Percentiles rank a stretch among this genome's conserved stretches.
These are phyloP conservation scores for Beris morrisii DNA, from an alignment of 2,888 invertebrate species.

Conservation along the genomic window DNA sequence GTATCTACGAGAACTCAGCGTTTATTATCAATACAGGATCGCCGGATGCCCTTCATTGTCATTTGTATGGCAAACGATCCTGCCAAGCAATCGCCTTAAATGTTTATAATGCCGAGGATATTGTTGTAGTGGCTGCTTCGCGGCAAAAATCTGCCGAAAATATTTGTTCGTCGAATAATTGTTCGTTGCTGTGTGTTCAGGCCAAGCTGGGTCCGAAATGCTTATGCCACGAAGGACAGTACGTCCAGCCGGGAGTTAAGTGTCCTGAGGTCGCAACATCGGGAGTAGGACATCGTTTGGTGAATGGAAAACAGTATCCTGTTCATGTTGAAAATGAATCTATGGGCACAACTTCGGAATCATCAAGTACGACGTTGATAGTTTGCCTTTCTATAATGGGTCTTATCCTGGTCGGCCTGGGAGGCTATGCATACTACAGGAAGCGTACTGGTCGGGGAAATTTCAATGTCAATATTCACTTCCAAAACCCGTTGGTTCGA, in stretches of 20 bases:
- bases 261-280: conserved; percentile 46
- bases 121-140: conserved; percentile 61
- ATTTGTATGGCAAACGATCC: conserved; percentile 58
- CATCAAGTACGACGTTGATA: conserved; percentile 32
- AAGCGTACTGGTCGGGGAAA: conserved; percentile 58
- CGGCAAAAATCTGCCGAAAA: conserved; percentile 60
- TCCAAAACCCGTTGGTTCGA: conserved; percentile 55
- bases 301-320: background rate
- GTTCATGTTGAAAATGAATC: background rate
- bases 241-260: conserved; percentile 48
- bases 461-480: conserved; percentile 55
- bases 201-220: conserved; percentile 58
- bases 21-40: conserved; percentile 67
- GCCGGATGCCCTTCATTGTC: conserved; percentile 63
- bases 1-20: conserved; percentile 74
- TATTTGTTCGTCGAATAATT: conserved; percentile 59
- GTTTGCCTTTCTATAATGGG: conserved; percentile 39
- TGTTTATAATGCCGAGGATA: conserved; percentile 57
- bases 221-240: conserved; percentile 60
- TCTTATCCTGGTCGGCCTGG: conserved; percentile 39
- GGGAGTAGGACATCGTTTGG: conserved; percentile 9
- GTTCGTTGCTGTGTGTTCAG: conserved; percentile 66
- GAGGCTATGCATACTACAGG: conserved; percentile 50
- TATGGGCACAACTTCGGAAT: conserved; percentile 8
- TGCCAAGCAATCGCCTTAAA: conserved; percentile 59